These are phyloP conservation scores for Pelodiscus sinensis DNA, from an alignment of 2,113 vertebrate genomes.

Conservation along the genomic window DNA sequence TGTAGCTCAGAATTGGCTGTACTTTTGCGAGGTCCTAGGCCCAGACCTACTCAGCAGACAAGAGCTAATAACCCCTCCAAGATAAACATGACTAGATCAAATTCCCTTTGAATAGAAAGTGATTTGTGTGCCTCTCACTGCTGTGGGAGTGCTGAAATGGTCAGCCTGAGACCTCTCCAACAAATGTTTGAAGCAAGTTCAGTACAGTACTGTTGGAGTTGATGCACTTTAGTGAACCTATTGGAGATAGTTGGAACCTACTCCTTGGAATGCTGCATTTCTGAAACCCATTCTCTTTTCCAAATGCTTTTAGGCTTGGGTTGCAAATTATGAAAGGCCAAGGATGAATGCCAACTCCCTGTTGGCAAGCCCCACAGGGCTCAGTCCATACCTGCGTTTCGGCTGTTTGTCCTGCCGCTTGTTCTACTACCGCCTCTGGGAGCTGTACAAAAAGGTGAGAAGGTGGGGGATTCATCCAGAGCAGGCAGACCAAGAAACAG, in stretches of 20 bases:
- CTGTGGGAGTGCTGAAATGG: background rate
- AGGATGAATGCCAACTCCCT: constrained; percentile 89
- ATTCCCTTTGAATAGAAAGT: background rate
- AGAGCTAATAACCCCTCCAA: background rate
- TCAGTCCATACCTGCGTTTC: constrained; percentile 96
- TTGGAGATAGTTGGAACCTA: background rate
- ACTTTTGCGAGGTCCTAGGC: background rate
- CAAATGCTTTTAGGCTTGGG: constrained; percentile 85
- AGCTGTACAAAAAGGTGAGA: constrained; percentile 95
- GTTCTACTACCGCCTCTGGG: constrained; percentile 93
- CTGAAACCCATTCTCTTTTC: background rate
- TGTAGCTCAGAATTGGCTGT: background rate
- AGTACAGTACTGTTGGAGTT: background rate
- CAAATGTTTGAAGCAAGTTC: background rate
- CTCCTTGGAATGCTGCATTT: background rate
- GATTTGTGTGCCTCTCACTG: background rate
- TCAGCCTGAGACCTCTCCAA: background rate
- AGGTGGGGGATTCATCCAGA: background rate
- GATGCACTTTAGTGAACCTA: background rate
- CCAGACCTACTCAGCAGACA: background rate
- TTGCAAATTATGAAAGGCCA: constrained; percentile 90
- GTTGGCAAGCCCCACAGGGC: constrained; percentile 92
- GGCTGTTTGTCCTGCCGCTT: constrained; percentile 94
- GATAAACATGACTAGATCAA: background rate
- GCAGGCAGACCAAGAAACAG: background rate